These are phyloP conservation scores for Caenorhabditis inopinata DNA, from an alignment of 1,140 invertebrate genomes.

Conservation along the genomic window DNA sequence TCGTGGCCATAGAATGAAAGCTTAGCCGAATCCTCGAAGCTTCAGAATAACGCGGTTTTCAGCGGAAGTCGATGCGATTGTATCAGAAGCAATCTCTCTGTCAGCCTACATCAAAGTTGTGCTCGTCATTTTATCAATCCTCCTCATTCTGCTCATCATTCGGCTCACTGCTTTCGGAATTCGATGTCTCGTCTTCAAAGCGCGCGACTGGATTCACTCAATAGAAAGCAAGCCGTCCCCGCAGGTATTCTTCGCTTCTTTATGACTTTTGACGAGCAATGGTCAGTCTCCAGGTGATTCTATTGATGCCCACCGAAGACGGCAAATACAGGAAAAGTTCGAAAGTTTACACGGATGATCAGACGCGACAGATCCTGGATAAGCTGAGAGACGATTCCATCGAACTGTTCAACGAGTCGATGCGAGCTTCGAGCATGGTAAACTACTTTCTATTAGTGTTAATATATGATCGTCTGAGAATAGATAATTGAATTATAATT, in stretches of 20 bases:
- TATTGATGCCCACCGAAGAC: constrained; percentile 43
- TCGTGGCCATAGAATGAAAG: too few species aligned
- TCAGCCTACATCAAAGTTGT: constrained; percentile 44
- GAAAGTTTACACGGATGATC: constrained; percentile 25
- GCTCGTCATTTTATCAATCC: constrained; percentile 37
- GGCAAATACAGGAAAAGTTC: constrained; percentile 37
- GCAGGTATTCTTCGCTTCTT: constrained; percentile 6
- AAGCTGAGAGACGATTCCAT: constrained; percentile 29
- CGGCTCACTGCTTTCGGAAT: constrained; percentile 24
- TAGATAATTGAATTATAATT: too few species aligned
- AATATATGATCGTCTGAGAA: too few species aligned
- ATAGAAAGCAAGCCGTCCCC: constrained; percentile 19
- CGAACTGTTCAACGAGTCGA: constrained; percentile 32
- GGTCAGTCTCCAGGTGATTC: constrained; percentile 34
- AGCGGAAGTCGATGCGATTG: constrained; percentile 42
- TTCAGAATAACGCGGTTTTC: not conserved
- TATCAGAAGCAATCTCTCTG: constrained; percentile 35
- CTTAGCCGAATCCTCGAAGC: too few species aligned
- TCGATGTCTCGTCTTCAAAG: constrained; percentile 31
- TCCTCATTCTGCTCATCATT: constrained; percentile 25
- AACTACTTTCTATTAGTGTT: too few species aligned
- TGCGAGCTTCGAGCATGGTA: not conserved
- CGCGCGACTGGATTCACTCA: constrained; percentile 38
- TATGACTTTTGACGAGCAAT: too few species aligned
- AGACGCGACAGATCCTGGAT: constrained; percentile 34